Evolutionary conservation across 2,888 invertebrate species (phyloP).

Genomic region (Papilio gigon): DNA sequence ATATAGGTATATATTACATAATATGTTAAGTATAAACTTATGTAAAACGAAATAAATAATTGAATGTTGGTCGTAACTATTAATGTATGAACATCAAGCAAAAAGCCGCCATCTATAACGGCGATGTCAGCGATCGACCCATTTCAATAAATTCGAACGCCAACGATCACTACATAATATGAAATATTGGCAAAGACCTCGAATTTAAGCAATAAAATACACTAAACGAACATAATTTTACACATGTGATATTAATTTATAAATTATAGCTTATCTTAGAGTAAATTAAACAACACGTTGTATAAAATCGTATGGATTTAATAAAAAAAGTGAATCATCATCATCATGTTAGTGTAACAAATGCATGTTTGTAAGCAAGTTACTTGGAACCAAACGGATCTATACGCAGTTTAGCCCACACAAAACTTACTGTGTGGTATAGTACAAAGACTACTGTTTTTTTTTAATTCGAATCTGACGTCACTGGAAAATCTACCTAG

Average conservation of each 20-base stretch:
- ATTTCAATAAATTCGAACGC: conserved; percentile 7
- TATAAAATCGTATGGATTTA: neutral
- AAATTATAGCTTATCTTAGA: neutral
- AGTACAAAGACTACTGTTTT: no score
- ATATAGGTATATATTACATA: no score
- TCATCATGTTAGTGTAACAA: neutral
- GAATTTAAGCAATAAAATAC: neutral
- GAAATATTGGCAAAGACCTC: conserved; percentile 5
- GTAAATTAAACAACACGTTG: neutral
- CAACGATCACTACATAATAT: neutral
- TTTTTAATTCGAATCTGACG: no score
- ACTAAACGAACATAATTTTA: neutral
- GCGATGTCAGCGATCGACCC: conserved; percentile 4
- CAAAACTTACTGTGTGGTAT: no score
- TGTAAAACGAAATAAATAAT: neutral
- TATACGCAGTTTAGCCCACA: no score
- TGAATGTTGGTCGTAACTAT: neutral
- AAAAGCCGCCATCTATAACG: neutral
- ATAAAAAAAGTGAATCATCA: no score
- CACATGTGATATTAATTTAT: neutral
- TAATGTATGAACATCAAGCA: conserved; percentile 8
- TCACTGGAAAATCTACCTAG: no score
- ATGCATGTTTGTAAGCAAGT: no score
- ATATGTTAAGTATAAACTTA: no score
- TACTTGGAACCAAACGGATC: no score